Percentiles rank a stretch among this genome's conserved stretches.
These are phyloP conservation scores for Palythoa heliodiscus DNA, from an alignment of 92 coral and sea anemone genomes.

Conservation along the genomic window DNA sequence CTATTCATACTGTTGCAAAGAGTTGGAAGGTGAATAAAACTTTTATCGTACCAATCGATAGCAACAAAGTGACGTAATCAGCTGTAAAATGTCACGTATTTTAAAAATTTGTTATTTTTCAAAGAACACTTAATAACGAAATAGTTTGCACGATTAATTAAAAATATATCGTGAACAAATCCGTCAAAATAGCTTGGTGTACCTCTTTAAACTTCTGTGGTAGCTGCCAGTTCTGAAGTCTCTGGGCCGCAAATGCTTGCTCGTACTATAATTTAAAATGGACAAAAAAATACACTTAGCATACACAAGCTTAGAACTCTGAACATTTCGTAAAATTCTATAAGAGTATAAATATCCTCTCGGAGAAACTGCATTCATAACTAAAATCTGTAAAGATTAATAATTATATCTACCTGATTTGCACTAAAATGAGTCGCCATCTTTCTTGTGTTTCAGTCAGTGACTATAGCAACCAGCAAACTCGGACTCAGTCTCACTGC, in stretches of 20 bases:
- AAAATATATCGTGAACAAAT: too few species aligned
- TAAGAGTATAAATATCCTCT: background rate
- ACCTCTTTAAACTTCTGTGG: conserved; percentile 92
- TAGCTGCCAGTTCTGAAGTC: conserved; percentile 96
- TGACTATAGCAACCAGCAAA: conserved; percentile 33
- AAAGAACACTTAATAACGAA: too few species aligned
- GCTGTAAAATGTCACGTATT: too few species aligned
- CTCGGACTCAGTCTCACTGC: conserved; percentile 20
- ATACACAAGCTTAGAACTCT: background rate
- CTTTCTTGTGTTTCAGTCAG: background rate
- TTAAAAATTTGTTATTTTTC: too few species aligned
- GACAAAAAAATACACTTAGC: background rate
- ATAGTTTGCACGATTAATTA: too few species aligned
- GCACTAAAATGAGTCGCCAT: conserved; percentile 99
- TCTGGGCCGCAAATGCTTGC: conserved; percentile 84
- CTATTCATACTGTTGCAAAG: too few species aligned
- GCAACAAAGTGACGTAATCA: too few species aligned
- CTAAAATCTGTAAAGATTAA: background rate
- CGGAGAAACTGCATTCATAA: background rate
- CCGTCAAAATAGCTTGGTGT: background rate
- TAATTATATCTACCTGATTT: conserved; percentile 77
- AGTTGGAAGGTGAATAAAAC: too few species aligned
- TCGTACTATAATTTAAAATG: conserved; percentile 71
- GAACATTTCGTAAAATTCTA: background rate
- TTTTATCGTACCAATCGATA: too few species aligned